Evolutionary conservation across 2,888 invertebrate genomes (phyloP).

Genomic region (Thymelicus lineola): DNA sequence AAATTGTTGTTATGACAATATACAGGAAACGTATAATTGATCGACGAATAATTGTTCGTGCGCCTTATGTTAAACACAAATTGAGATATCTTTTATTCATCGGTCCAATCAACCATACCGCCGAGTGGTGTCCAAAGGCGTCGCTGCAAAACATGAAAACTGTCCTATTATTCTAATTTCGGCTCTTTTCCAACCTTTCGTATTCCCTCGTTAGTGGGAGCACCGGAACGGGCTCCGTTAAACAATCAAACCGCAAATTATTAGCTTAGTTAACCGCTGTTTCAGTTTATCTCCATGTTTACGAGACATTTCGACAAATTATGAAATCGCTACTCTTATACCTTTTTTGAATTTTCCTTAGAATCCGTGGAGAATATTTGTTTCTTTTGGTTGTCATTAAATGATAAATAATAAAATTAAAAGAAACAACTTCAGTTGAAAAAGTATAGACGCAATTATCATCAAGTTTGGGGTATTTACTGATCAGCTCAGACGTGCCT

Average conservation of each 20-base stretch:
- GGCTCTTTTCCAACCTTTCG: slow-evolving; percentile 43
- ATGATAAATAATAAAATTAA: no score
- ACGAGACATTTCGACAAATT: slow-evolving; percentile 38
- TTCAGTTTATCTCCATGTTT: slow-evolving; percentile 56
- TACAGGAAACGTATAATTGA: slow-evolving; percentile 56
- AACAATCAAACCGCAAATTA: slow-evolving; percentile 63
- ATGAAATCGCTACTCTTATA: slow-evolving; percentile 13
- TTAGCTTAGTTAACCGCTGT: slow-evolving; percentile 77
- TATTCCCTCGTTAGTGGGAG: slow-evolving; percentile 42
- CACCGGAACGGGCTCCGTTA: slow-evolving; percentile 40
- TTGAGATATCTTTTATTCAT: slow-evolving; percentile 83
- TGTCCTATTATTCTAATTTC: slow-evolving; percentile 44
- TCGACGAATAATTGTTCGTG: slow-evolving; percentile 71
- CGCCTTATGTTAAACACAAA: slow-evolving; percentile 74
- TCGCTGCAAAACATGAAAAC: slow-evolving; percentile 68
- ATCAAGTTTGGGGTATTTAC: no score
- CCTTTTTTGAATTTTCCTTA: background rate
- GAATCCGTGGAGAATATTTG: background rate
- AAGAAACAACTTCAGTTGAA: no score
- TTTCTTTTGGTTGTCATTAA: no score
- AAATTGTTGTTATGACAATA: slow-evolving; percentile 22
- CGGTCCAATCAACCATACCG: slow-evolving; percentile 76
- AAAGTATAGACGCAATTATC: no score
- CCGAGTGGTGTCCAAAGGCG: slow-evolving; percentile 76
- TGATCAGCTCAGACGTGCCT: no score